Conservation (phyloP, 2,888 invertebrate genomes). For the Tachina lurida region DNA sequence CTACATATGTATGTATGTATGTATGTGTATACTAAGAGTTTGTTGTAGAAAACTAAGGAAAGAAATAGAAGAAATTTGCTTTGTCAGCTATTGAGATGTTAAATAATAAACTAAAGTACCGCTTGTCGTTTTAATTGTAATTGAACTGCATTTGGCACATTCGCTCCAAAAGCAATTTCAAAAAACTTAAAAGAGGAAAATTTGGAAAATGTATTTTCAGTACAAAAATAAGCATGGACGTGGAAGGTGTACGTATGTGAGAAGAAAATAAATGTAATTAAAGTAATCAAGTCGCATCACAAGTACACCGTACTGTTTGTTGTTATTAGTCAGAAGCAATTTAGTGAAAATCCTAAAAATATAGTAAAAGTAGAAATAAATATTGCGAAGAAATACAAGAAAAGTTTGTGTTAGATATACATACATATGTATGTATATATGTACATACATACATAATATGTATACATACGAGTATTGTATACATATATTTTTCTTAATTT, state of each 20-base stretch:
- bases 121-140: constrained; percentile 29
- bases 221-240: constrained; percentile 48
- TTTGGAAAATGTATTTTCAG: constrained; percentile 69
- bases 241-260: constrained; percentile 13
- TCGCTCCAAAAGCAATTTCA: constrained; percentile 49
- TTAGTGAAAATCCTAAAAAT: constrained; percentile 25
- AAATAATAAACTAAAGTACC: background rate
- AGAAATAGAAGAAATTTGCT: background rate
- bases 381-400: constrained; percentile 27
- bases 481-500: background rate
- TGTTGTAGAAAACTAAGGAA: background rate
- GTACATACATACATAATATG: background rate
- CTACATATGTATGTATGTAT: background rate
- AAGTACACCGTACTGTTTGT: constrained; percentile 3
- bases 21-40: background rate
- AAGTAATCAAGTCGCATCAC: constrained; percentile 20
- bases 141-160: background rate
- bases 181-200: constrained; percentile 60
- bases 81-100: background rate
- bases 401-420: background rate
- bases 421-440: background rate
- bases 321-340: constrained; percentile 32
- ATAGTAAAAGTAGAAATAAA: constrained; percentile 3
- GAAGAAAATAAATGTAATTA: constrained; percentile 3
- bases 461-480: too few relatives aligned